These are phyloP conservation scores for Disparrhopalites patrizii DNA, from an alignment of 2,888 invertebrate genomes.

Conservation along the genomic window DNA sequence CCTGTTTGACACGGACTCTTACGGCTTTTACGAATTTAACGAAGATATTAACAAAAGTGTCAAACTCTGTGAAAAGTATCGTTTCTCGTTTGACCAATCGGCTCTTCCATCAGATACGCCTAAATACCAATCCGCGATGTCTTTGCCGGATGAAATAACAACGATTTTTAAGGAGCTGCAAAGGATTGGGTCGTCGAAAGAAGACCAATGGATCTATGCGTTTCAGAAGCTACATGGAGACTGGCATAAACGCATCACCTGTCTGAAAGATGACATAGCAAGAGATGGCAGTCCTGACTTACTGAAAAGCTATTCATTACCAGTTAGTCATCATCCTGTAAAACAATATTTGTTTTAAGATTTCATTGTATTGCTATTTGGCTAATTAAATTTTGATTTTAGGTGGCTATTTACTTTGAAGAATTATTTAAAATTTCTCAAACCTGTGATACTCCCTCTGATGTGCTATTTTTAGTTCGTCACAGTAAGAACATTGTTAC, in stretches of 20 bases:
- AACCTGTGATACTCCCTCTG: slow-evolving; percentile 30
- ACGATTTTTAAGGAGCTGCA: slow-evolving; percentile 41
- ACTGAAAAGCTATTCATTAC: slow-evolving; percentile 36
- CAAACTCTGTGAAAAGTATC: neutral
- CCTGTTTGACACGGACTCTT: slow-evolving; percentile 24
- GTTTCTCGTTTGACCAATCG: too few species aligned
- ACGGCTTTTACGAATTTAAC: slow-evolving; percentile 19
- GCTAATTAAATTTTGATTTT: too few species aligned
- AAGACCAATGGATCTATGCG: slow-evolving; percentile 44
- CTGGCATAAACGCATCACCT: slow-evolving; percentile 35
- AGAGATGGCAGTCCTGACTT: slow-evolving; percentile 33
- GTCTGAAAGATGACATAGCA: slow-evolving; percentile 39
- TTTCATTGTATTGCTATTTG: neutral
- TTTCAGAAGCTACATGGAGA: slow-evolving; percentile 42
- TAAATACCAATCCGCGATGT: slow-evolving; percentile 4
- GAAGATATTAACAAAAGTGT: slow-evolving; percentile 10
- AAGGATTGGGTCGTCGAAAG: slow-evolving; percentile 39
- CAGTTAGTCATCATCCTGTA: too few species aligned
- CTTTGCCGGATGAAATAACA: slow-evolving; percentile 27
- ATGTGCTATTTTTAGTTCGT: slow-evolving; percentile 28
- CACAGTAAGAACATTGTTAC: slow-evolving; percentile 29
- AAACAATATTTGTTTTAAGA: too few species aligned
- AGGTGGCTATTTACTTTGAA: slow-evolving; percentile 37
- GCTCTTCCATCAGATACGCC: neutral
- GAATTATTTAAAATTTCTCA: slow-evolving; percentile 28